These are phyloP conservation scores for Zaprionus inermis DNA, from an alignment of 1,140 invertebrate genomes.

Conservation along the genomic window DNA sequence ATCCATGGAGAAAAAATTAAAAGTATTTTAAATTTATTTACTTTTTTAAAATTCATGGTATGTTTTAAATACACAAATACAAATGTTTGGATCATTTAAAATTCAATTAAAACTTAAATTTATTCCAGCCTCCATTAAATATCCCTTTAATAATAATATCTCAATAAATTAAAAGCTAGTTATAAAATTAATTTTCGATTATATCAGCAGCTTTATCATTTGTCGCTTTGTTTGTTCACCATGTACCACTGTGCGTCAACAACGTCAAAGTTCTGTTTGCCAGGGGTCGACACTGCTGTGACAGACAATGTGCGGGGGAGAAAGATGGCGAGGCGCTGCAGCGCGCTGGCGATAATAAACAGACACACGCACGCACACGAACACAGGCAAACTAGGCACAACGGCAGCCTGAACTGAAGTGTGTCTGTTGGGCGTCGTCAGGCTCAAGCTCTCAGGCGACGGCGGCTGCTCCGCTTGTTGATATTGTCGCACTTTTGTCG, in stretches of 20 bases:
- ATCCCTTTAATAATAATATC: not conserved
- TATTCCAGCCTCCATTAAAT: not conserved
- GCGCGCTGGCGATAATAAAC: conserved; percentile 73
- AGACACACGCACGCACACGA: conserved; percentile 49
- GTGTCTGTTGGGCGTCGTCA: conserved; percentile 68
- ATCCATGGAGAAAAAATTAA: too few species aligned
- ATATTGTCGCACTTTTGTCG: conserved; percentile 73
- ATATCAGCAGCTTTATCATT: not conserved
- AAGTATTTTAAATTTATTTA: too few species aligned
- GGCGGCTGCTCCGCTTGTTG: conserved; percentile 64
- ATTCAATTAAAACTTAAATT: not conserved
- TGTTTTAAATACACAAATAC: too few species aligned
- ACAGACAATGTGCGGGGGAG: conserved; percentile 7
- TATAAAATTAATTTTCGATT: not conserved
- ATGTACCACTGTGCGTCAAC: conserved; percentile 20
- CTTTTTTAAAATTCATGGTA: too few species aligned
- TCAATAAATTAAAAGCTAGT: not conserved
- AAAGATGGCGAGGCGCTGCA: conserved; percentile 39
- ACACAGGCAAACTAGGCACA: conserved; percentile 41
- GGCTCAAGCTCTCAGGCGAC: conserved; percentile 51
- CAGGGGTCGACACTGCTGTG: conserved; percentile 14
- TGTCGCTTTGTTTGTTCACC: not conserved
- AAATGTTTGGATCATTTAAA: not conserved
- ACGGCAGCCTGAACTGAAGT: conserved; percentile 72
- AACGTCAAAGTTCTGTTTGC: conserved; percentile 57